Percentiles rank a stretch among this genome's conserved stretches.
phyloP scores from a whole-genome alignment of 2,888 invertebrate genomes.

The Drosophila putrida region DNA sequence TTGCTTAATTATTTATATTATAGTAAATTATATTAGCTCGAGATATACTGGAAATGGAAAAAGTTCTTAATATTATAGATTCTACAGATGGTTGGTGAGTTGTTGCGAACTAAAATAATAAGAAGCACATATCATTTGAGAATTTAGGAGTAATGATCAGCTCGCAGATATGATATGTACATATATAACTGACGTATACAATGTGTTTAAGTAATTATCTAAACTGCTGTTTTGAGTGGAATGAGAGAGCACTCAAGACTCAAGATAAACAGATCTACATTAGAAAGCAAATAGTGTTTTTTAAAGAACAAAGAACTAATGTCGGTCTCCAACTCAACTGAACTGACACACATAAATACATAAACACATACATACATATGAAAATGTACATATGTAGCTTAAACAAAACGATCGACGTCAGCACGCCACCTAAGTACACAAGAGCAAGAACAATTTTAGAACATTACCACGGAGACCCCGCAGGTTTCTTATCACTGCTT shows the following conservation, averaged over 20 bases:
- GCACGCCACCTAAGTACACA: slow-evolving; percentile 38
- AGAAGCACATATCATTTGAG: neutral
- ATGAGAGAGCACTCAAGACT: neutral
- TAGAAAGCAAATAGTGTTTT: slow-evolving; percentile 9
- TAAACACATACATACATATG: neutral
- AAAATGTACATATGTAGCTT: neutral
- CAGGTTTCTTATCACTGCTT: slow-evolving; percentile 45
- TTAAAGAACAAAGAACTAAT: neutral
- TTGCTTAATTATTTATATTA: too few species aligned
- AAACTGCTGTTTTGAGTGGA: slow-evolving; percentile 6
- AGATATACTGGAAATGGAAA: too few species aligned
- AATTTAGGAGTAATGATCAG: neutral
- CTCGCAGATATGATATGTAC: neutral
- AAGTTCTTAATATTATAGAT: too few species aligned
- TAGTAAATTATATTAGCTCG: too few species aligned
- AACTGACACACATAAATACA: slow-evolving; percentile 14
- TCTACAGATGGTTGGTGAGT: too few species aligned
- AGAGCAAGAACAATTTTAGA: slow-evolving; percentile 1
- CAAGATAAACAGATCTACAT: slow-evolving; percentile 8
- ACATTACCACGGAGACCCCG: slow-evolving; percentile 2
- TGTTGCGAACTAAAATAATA: neutral
- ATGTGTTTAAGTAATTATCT: slow-evolving; percentile 7
- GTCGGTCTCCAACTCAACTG: slow-evolving; percentile 13
- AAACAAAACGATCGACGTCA: slow-evolving; percentile 50
- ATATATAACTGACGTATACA: neutral